phyloP scores from a whole-genome alignment of 2,113 vertebrate species.

The Xiphophorus hellerii region DNA sequence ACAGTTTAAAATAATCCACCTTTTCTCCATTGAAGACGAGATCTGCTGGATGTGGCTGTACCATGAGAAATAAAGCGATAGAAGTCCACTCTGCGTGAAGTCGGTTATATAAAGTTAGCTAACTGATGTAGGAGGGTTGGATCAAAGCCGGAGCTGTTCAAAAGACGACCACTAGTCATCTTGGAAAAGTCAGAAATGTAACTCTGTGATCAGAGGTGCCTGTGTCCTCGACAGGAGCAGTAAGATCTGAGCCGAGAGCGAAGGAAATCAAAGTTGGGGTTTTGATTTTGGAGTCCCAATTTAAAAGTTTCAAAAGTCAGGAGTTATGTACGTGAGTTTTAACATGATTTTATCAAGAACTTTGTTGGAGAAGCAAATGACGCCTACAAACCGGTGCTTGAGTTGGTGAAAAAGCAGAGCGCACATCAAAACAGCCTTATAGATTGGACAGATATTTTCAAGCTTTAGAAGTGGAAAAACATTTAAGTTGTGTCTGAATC shows the following conservation, averaged over 20 bases:
- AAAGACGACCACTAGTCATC: constrained; percentile 30
- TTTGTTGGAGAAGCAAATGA: constrained; percentile 9
- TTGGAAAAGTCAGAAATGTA: constrained; percentile 16
- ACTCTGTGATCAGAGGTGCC: constrained; percentile 38
- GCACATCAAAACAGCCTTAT: constrained; percentile 16
- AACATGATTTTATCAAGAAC: background rate
- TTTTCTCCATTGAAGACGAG: constrained; percentile 1
- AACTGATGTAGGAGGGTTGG: constrained; percentile 4
- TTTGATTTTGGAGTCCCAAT: background rate
- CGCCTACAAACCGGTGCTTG: constrained; percentile 18
- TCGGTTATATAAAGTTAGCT: constrained; percentile 11
- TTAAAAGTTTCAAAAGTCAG: background rate
- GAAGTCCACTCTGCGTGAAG: constrained; percentile 1
- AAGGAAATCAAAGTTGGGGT: constrained; percentile 34
- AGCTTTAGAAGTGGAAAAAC: constrained; percentile 30
- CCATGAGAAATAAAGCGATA: background rate
- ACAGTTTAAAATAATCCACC: background rate
- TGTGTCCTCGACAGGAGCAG: constrained; percentile 20
- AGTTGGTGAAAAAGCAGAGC: constrained; percentile 10
- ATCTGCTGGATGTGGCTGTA: background rate
- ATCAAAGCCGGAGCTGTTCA: constrained; percentile 42
- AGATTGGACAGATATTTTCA: constrained; percentile 28
- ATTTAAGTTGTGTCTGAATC: constrained; percentile 50
- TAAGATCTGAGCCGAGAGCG: constrained; percentile 21
- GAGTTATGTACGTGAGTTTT: background rate